phyloP scores from a whole-genome alignment of 2,888 invertebrate species.

The Hydraecia micacea region DNA sequence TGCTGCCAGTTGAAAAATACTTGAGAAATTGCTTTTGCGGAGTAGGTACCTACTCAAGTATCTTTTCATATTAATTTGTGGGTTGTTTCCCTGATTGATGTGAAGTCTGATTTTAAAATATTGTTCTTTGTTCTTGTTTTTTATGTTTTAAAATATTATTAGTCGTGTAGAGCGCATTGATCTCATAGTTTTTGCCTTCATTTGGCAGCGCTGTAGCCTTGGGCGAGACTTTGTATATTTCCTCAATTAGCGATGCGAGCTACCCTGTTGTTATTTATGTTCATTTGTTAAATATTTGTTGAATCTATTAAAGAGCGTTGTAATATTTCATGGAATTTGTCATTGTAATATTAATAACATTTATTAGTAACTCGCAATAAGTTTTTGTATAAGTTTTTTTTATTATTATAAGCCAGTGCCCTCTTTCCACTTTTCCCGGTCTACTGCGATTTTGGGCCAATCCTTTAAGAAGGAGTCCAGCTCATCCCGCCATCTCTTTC shows the following conservation, averaged over 20 bases:
- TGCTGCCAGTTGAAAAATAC: slow-evolving; percentile 39
- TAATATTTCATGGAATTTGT: background rate
- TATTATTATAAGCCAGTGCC: too few species aligned
- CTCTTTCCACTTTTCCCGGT: too few species aligned
- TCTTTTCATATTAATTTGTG: slow-evolving; percentile 59
- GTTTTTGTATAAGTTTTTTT: too few species aligned
- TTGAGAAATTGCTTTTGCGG: slow-evolving; percentile 60
- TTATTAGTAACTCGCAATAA: too few species aligned
- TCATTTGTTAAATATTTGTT: slow-evolving; percentile 45
- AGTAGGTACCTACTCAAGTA: slow-evolving; percentile 38
- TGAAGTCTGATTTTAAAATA: slow-evolving; percentile 66
- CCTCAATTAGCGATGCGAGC: slow-evolving; percentile 82
- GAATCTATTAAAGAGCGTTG: slow-evolving; percentile 3
- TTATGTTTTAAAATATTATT: slow-evolving; percentile 75
- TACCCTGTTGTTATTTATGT: slow-evolving; percentile 65
- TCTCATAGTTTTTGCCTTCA: slow-evolving; percentile 83
- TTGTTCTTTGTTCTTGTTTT: slow-evolving; percentile 82
- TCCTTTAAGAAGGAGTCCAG: too few species aligned
- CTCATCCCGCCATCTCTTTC: too few species aligned
- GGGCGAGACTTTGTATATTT: slow-evolving; percentile 80
- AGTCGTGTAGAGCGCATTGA: slow-evolving; percentile 83
- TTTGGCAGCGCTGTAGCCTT: slow-evolving; percentile 83
- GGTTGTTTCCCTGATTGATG: slow-evolving; percentile 66
- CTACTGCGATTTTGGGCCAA: too few species aligned
- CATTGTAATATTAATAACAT: background rate